These are phyloP conservation scores for Phylloscopus trochiloides DNA, from an alignment of 2,113 vertebrate genomes.

Conservation along the genomic window DNA sequence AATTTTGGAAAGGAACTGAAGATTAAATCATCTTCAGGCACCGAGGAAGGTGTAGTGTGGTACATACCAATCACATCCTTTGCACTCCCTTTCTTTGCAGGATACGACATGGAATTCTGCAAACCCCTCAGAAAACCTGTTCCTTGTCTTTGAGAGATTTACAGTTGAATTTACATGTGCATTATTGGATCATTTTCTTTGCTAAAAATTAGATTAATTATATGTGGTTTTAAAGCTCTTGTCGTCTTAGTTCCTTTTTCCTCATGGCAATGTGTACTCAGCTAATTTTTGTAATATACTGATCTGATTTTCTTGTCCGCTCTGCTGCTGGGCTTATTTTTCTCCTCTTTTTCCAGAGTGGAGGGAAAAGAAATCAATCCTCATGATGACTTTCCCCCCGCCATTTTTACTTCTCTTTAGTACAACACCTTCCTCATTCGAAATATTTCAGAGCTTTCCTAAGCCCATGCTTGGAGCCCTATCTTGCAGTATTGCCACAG, in stretches of 20 bases:
- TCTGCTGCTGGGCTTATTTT: background rate
- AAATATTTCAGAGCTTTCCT: background rate
- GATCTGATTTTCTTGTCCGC: background rate
- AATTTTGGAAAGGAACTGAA: background rate
- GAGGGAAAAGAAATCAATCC: background rate
- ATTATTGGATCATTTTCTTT: background rate
- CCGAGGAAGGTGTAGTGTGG: background rate
- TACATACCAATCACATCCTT: background rate
- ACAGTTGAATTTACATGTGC: background rate
- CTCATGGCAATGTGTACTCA: background rate
- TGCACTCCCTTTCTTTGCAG: background rate
- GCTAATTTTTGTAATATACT: background rate
- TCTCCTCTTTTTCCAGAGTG: background rate
- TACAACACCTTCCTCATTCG: background rate
- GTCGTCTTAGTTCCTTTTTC: background rate
- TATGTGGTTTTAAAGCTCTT: background rate
- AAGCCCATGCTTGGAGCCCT: background rate
- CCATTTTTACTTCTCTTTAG: background rate
- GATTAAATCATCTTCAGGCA: background rate
- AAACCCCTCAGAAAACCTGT: background rate
- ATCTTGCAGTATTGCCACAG: background rate
- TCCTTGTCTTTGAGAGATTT: background rate
- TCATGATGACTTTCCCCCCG: rapidly evolving
- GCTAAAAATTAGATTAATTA: background rate
- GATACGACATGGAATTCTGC: background rate